Evolutionary conservation across 2,113 vertebrate species (phyloP).

Genomic region (Dendropsophus ebraccatus): DNA sequence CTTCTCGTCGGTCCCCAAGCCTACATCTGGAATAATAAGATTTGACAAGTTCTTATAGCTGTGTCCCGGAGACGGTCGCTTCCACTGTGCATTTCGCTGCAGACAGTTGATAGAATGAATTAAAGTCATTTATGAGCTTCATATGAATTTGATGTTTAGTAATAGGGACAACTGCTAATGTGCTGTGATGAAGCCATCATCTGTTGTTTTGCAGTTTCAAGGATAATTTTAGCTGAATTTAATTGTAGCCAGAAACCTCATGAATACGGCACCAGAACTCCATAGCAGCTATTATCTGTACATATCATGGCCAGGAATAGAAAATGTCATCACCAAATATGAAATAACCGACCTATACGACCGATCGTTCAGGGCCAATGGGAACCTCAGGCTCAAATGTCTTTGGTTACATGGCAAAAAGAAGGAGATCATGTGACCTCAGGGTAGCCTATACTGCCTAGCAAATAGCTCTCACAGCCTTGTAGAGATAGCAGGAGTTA

Average conservation of each 20-base stretch:
- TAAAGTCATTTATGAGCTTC: not conserved
- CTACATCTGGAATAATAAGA: not conserved
- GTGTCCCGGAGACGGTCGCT: not conserved
- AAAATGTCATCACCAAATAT: too few species aligned
- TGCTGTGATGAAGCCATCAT: constrained; percentile 2
- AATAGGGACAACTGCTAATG: not conserved
- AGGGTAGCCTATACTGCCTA: too few species aligned
- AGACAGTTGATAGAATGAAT: not conserved
- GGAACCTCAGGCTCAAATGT: too few species aligned
- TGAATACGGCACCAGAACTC: not conserved
- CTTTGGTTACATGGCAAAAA: too few species aligned
- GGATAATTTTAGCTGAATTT: not conserved
- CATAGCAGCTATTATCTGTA: not conserved
- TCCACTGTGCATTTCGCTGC: not conserved
- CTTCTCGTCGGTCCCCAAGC: not conserved
- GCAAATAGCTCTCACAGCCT: too few species aligned
- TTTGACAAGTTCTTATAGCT: not conserved
- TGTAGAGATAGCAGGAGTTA: too few species aligned
- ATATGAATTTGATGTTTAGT: not conserved
- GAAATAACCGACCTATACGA: too few species aligned
- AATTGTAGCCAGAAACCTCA: not conserved
- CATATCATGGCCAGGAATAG: too few species aligned
- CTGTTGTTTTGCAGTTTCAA: constrained; percentile 14
- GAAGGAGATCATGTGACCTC: too few species aligned
- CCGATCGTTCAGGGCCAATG: too few species aligned